Evolutionary conservation across 2,888 invertebrate genomes (phyloP), one percentile per base, ranked within the genome.

Genomic region (Panzeria rudis): DNA sequence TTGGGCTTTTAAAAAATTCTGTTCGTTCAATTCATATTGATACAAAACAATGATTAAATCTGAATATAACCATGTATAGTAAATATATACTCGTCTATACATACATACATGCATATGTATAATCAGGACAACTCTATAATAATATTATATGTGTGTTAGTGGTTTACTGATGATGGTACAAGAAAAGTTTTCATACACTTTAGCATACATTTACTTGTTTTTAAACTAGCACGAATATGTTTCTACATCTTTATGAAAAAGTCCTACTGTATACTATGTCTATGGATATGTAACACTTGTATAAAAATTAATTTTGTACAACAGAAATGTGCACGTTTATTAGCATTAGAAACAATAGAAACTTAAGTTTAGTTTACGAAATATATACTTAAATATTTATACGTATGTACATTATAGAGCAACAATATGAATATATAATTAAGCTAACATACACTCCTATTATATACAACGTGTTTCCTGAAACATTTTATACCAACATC

Each of bases 91-190:
- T n/a, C n/a, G n/a, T n/a, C n/a, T n/a, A n/a, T n/a, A 17, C 8
- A 8, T 17, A 2, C 17, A 47, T 17, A 17, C 47, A 8, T 17
- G 5, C 20, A 20, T 3, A 3, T 4, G 3, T 1, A 23, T 56
- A 73, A 78, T 59, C 59, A 64, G 59, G 75, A 79, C 62, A 84
- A 62, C 68, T 66, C 47, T 81, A 52, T 75, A 75, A 38, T n/a
- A 38, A 1, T 9, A 9, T 3, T 52, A 52, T 25, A 15, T 54
- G 20, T 64, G n/a, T 75, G 62, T 75, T 75, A 79, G 78, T 75
- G 62, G 68, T 72, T 83, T 78, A 29, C 29, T 23, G 7, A 25
- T 29, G 29, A 5, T n/a, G 5, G 0, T 23, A 13, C 7, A 52
- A 8, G 13, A 54, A 25, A 54, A 47, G 4, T 47, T 23, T 20